A percentile compares a stretch with the other conserved stretches of the same genome.
Conservation (phyloP, 2,797 vertebrate genomes). For the Enteromius thamalakanensis region DNA sequence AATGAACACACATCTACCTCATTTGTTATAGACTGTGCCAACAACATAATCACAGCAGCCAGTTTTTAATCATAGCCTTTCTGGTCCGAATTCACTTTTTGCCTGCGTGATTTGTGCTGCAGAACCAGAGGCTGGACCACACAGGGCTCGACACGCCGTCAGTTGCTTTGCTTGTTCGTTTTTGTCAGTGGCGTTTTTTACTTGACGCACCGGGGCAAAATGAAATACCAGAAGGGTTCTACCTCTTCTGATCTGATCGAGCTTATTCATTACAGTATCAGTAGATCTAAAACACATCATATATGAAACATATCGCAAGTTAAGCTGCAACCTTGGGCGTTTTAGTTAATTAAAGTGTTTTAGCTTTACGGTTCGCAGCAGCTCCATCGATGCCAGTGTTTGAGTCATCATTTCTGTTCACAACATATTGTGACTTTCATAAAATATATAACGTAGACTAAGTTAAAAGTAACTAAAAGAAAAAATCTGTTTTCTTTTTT, state of each 20-base stretch:
- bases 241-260: constrained; percentile 46
- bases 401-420: constrained; percentile 58
- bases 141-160: constrained; percentile 51
- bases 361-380: constrained; percentile 47
- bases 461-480: constrained; percentile 23
- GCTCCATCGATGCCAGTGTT: constrained; percentile 61
- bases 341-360: constrained; percentile 42
- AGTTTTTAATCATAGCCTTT: constrained; percentile 63
- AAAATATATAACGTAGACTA: constrained; percentile 33
- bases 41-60: constrained; percentile 67
- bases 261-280: constrained; percentile 46
- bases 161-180: constrained; percentile 61
- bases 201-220: constrained; percentile 37
- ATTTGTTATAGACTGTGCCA: constrained; percentile 79
- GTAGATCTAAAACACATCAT: constrained; percentile 42
- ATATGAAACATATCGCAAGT: constrained; percentile 48
- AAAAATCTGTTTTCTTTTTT: background rate
- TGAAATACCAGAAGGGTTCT: constrained; percentile 58
- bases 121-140: constrained; percentile 47
- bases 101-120: constrained; percentile 56
- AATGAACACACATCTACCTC: constrained; percentile 83
- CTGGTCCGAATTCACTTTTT: constrained; percentile 53
- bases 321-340: constrained; percentile 40
- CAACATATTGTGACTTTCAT: constrained; percentile 53
- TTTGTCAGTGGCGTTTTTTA: constrained; percentile 56